These are phyloP conservation scores for Tylochromis polylepis DNA, from an alignment of 2,113 vertebrate genomes.

Conservation along the genomic window DNA sequence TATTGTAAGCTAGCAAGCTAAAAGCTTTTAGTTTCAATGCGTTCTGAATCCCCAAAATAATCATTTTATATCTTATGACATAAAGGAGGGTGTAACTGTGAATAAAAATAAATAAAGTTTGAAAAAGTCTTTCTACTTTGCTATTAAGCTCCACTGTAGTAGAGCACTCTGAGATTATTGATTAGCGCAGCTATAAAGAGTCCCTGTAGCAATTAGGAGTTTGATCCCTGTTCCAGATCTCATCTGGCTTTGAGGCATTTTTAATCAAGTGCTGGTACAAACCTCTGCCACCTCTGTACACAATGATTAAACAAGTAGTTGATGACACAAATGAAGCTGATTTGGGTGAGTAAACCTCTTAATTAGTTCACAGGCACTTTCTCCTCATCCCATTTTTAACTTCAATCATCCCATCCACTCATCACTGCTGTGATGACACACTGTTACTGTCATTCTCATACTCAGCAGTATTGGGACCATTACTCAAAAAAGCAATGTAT, in stretches of 20 bases:
- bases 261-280: slow-evolving; percentile 19
- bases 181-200: not conserved
- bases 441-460: not conserved
- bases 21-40: not conserved
- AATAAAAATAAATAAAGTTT: not conserved
- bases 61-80: not conserved
- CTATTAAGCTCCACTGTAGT: not conserved
- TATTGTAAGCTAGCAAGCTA: not conserved
- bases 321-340: not conserved
- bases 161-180: not conserved
- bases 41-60: not conserved
- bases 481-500: not conserved
- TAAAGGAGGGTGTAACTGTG: not conserved
- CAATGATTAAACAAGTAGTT: not conserved
- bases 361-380: not conserved
- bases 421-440: not conserved
- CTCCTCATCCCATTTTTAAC: not conserved
- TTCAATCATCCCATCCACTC: not conserved
- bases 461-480: not conserved
- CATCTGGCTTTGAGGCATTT: slow-evolving; percentile 4
- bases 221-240: not conserved
- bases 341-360: not conserved
- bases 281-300: not conserved
- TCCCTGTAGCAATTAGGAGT: not conserved
- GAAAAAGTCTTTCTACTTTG: not conserved